Percentiles rank a stretch among this genome's conserved stretches.
These are phyloP conservation scores for Agapostemon virescens DNA, from an alignment of 2,888 invertebrate genomes.

Conservation along the genomic window DNA sequence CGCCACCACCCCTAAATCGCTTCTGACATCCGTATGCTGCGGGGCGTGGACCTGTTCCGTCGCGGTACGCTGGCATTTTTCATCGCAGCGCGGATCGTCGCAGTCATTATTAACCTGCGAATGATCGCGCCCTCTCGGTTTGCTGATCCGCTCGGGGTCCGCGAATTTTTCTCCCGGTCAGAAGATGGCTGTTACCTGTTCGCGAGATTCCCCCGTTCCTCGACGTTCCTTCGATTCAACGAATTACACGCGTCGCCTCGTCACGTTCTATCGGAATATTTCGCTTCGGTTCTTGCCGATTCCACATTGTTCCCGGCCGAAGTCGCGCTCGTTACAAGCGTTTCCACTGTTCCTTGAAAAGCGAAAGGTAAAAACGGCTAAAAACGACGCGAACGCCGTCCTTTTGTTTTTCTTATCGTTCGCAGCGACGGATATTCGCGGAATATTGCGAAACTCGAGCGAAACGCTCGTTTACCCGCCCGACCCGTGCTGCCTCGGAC, in stretches of 20 bases:
- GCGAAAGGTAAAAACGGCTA: slow-evolving; percentile 9
- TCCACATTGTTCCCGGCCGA: slow-evolving; percentile 12
- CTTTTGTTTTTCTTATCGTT: background rate
- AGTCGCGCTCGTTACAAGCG: slow-evolving; percentile 20
- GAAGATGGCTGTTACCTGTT: background rate
- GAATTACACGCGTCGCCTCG: background rate
- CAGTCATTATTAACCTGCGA: slow-evolving; percentile 53
- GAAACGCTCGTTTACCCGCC: background rate
- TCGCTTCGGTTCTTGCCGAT: background rate
- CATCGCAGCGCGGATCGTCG: slow-evolving; percentile 39
- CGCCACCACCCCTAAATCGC: slow-evolving; percentile 66
- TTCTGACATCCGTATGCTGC: slow-evolving; percentile 69
- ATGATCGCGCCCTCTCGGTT: slow-evolving; percentile 21
- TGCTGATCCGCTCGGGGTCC: slow-evolving; percentile 19
- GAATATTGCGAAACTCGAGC: slow-evolving; percentile 15
- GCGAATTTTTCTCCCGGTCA: slow-evolving; percentile 3
- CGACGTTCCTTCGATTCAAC: background rate
- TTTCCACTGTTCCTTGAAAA: background rate
- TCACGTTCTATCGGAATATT: slow-evolving; percentile 24
- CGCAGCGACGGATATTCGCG: slow-evolving; percentile 16
- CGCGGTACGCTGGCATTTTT: slow-evolving; percentile 55
- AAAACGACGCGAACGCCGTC: background rate
- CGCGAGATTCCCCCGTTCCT: background rate
- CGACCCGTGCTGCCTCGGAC: background rate
- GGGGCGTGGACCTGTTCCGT: slow-evolving; percentile 68